Conservation (phyloP, 1,140 invertebrate genomes). For the Bactericera cockerelli region DNA sequence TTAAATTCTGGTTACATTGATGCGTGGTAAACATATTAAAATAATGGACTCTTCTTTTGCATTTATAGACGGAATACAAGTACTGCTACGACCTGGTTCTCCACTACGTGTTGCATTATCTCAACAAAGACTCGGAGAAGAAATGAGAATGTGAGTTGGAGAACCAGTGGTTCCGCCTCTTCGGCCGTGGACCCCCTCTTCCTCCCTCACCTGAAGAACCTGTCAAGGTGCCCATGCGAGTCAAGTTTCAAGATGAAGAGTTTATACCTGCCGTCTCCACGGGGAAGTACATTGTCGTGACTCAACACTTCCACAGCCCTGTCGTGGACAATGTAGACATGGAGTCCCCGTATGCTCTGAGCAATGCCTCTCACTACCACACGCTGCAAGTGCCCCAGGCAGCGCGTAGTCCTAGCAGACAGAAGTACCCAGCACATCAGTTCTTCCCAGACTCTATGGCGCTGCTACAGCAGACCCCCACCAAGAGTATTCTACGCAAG, state of each 20-base stretch:
- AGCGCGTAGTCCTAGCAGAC: not conserved
- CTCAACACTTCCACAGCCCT: not conserved
- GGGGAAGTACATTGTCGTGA: not conserved
- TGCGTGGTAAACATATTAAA: no score
- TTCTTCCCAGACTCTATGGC: not conserved
- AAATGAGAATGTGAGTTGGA: constrained; percentile 63
- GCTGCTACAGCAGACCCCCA: not conserved
- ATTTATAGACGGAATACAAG: constrained; percentile 94
- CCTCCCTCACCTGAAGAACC: constrained; percentile 45
- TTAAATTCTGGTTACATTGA: no score
- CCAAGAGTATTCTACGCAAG: constrained; percentile 2
- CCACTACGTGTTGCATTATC: constrained; percentile 86
- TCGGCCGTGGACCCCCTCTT: constrained; percentile 45
- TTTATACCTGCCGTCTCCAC: not conserved
- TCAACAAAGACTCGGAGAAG: constrained; percentile 74
- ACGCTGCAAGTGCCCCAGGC: not conserved
- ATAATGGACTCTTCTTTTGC: no score
- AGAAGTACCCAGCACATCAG: not conserved
- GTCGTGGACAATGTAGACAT: constrained; percentile 2
- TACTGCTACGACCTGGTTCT: constrained; percentile 90
- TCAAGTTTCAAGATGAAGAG: constrained; percentile 4
- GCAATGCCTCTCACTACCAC: not conserved
- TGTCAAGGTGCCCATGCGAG: constrained; percentile 27
- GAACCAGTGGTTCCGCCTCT: constrained; percentile 57
- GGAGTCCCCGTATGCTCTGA: not conserved